Base-by-base conservation (phyloP, 2,113 vertebrate genomes). In the Bagarius yarrelli region DNA sequence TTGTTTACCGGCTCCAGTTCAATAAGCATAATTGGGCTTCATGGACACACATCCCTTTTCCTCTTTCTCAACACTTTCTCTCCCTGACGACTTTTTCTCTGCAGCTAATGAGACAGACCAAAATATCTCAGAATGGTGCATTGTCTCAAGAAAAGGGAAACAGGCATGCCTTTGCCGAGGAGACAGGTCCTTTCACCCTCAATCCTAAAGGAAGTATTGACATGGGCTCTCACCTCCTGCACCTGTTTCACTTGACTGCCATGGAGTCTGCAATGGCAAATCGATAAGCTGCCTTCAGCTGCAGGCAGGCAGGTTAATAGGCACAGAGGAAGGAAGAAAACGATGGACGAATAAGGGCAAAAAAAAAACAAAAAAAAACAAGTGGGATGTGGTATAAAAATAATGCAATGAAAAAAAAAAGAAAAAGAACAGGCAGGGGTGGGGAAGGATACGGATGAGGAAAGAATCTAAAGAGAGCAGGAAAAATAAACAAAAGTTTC, bases 231-330 rank as follows among this genome's bases (percentile, higher is more conserved):
- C 84, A 61, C 78, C 67, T 64, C 75, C 82, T 66, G 63, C 76
- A 64, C 76, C 76, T 50, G 80, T 76, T 74, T 73, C 80, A 14
- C 47, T 81, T 70, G 21, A 44, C 75, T 44, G 59, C 53, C 56
- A 63, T 36, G 47, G 79, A 82, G 79, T 78, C 79, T 75, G 73
- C 57, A 19, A 60, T 18, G 64, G 47, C 44, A 36, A 74, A 85
- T 85, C 84, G 60, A 85, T 85, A 73, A 75, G 44, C 8, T 9
- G 76, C 85, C 85, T 84, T 32, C 76, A 72, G 82, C 80, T 71
- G 77, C 82, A 83, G 82, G 80, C 76, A 73, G 27, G 40, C 36
- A 72, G 82, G 83, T 81, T 79, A 83, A 84, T 70, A 23, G 79
- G 75, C 82, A 53, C 44, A 77, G 63, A 44, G 15, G 60, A 70